phyloP scores from a whole-genome alignment of 2,113 vertebrate genomes.

The Chaetodon trifascialis region DNA sequence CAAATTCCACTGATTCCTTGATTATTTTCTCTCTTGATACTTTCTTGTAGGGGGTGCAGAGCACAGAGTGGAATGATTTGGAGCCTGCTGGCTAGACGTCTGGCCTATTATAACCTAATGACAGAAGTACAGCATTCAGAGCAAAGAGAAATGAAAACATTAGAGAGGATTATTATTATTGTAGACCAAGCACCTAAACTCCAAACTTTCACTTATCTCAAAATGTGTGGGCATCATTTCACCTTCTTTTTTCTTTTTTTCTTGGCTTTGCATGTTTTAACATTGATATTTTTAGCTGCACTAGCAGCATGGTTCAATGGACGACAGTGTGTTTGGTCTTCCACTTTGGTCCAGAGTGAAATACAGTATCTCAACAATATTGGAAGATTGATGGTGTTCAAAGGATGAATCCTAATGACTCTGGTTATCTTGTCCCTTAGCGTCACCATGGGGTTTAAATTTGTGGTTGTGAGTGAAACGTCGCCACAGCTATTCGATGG shows the following conservation, averaged over 20 bases:
- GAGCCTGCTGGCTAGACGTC: constrained; percentile 46
- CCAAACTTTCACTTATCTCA: neutral
- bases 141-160: constrained; percentile 38
- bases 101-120: constrained; percentile 59
- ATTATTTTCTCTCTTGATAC: constrained; percentile 56
- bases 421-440: neutral
- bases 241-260: neutral
- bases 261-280: neutral
- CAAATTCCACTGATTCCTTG: constrained; percentile 58
- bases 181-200: constrained; percentile 17
- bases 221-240: constrained; percentile 2
- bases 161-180: constrained; percentile 35
- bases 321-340: neutral
- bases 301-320: neutral
- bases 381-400: neutral
- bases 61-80: constrained; percentile 51
- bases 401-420: neutral
- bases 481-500: neutral
- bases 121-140: constrained; percentile 28
- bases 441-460: neutral
- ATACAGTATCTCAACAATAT: neutral
- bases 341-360: neutral
- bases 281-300: neutral
- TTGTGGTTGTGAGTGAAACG: neutral
- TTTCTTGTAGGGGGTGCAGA: constrained; percentile 14